Conservation (phyloP, 37 sponge, comb jelly and placozoan species). For the Spongia lamella region DNA sequence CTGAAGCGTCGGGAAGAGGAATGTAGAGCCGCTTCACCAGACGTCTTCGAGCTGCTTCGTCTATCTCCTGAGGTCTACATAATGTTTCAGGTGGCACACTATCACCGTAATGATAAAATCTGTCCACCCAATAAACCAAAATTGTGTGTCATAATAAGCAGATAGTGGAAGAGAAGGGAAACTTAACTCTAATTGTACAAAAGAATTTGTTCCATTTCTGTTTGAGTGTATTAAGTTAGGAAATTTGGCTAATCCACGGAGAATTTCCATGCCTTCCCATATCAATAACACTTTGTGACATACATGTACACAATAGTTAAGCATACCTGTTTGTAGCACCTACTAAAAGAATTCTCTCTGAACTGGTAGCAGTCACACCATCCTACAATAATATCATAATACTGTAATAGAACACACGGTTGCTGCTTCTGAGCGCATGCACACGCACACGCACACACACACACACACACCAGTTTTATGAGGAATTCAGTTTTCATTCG, state of each 20-base stretch:
- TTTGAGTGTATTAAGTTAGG: too few species aligned
- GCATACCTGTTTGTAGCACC: slow-evolving; percentile 78
- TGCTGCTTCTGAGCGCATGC: too few species aligned
- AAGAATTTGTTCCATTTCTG: too few species aligned
- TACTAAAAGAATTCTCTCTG: slow-evolving; percentile 79
- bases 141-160: too few species aligned
- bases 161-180: too few species aligned
- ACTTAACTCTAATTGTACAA: too few species aligned
- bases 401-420: too few species aligned
- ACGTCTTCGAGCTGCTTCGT: slow-evolving; percentile 94
- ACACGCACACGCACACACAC: not conserved
- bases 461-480: slow-evolving; percentile 79
- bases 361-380: slow-evolving; percentile 82
- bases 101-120: too few species aligned
- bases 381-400: slow-evolving; percentile 44
- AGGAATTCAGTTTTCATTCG: slow-evolving; percentile 99
- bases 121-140: too few species aligned
- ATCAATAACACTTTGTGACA: too few species aligned
- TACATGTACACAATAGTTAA: not conserved
- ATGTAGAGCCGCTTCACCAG: slow-evolving; percentile 97
- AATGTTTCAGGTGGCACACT: not conserved
- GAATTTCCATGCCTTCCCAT: too few species aligned
- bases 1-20: slow-evolving; percentile 86
- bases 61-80: slow-evolving; percentile 93
- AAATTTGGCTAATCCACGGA: too few species aligned